Conservation (phyloP, 2,797 vertebrate genomes). For the Acanthopagrus latus region DNA sequence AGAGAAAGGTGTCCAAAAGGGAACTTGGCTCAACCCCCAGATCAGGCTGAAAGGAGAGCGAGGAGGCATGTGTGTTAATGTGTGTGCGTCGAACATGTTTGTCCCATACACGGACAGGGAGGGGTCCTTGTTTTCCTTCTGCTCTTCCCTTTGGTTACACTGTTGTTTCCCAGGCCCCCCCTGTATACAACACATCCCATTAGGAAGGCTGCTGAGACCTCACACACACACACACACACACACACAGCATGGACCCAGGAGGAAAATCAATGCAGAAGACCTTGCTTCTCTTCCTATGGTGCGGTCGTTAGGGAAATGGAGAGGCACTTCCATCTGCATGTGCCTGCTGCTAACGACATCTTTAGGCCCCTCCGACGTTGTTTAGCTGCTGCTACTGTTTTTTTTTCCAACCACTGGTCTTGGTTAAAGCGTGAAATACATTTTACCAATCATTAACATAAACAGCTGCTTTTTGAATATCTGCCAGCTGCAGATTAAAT, state of each 20-base stretch:
- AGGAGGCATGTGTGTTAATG: constrained; percentile 53
- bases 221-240: constrained; percentile 21
- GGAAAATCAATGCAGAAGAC: constrained; percentile 83
- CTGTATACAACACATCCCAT: constrained; percentile 77
- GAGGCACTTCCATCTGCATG: constrained; percentile 74
- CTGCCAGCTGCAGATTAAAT: constrained; percentile 37
- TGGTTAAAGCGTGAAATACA: constrained; percentile 12
- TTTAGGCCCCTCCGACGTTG: constrained; percentile 44
- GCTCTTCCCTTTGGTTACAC: constrained; percentile 82
- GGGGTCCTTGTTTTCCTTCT: constrained; percentile 81
- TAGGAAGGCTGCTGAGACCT: constrained; percentile 70
- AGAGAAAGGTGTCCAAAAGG: constrained; percentile 58
- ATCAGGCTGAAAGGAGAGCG: constrained; percentile 47
- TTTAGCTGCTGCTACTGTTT: constrained; percentile 41
- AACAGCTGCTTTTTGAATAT: constrained; percentile 46
- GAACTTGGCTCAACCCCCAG: constrained; percentile 55
- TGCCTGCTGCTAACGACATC: constrained; percentile 73
- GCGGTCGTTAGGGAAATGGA: constrained; percentile 83
- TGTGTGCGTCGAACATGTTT: constrained; percentile 72
- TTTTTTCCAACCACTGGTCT: constrained; percentile 31
- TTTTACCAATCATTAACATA: constrained; percentile 41
- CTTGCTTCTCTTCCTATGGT: constrained; percentile 82
- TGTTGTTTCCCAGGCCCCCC: constrained; percentile 78
- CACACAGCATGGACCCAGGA: constrained; percentile 60
- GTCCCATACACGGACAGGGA: constrained; percentile 76